phyloP scores from a whole-genome alignment of 2,888 invertebrate species.

The Dysmachus trigonus region DNA sequence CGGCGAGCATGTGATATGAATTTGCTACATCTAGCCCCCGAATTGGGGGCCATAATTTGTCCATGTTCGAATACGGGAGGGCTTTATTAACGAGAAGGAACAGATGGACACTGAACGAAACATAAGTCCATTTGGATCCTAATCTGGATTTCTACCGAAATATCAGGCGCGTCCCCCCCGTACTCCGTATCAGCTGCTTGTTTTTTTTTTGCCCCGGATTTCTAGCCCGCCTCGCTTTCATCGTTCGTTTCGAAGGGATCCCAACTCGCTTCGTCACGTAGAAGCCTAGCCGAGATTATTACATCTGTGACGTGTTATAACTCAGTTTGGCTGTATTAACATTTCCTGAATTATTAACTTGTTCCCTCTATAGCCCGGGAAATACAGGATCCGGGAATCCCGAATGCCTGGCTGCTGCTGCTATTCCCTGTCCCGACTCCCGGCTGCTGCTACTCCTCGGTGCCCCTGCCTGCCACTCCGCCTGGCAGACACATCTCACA shows the following conservation, averaged over 20 bases:
- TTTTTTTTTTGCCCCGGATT: neutral
- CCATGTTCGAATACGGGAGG: constrained; percentile 12
- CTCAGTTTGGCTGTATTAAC: constrained; percentile 39
- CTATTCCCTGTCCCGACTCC: no score
- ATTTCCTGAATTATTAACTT: constrained; percentile 42
- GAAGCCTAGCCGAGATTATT: constrained; percentile 23
- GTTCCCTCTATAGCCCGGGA: neutral
- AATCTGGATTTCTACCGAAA: constrained; percentile 33
- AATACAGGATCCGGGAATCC: neutral
- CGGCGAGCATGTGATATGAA: constrained; percentile 18
- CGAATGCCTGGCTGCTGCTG: neutral
- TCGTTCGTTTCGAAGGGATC: neutral
- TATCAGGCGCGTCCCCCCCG: neutral
- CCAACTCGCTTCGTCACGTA: constrained; percentile 11
- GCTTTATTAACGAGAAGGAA: constrained; percentile 34
- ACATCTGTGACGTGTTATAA: constrained; percentile 42
- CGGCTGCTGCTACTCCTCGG: neutral
- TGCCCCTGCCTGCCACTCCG: neutral
- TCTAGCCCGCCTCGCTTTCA: neutral
- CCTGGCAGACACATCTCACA: neutral
- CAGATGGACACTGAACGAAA: constrained; percentile 38
- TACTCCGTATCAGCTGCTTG: no score
- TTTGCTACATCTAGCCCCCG: neutral
- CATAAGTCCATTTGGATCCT: constrained; percentile 37
- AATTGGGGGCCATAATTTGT: constrained; percentile 17